These are phyloP conservation scores for Aviceda subcristata DNA, from an alignment of 2,113 vertebrate species.

Conservation along the genomic window DNA sequence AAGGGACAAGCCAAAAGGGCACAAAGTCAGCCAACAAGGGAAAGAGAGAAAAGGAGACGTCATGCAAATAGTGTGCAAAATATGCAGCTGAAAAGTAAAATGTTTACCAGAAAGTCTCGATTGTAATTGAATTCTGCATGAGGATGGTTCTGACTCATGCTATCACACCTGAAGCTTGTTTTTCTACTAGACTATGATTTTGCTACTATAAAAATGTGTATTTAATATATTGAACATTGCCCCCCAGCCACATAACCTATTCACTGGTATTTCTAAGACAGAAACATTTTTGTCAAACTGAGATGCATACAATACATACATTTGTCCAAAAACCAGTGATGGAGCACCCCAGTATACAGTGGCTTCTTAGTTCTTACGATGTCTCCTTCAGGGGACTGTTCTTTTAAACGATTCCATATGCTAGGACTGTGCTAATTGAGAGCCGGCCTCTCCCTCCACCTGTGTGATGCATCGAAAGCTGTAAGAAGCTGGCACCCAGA, in stretches of 20 bases:
- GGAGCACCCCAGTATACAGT: not conserved
- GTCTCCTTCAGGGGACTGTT: not conserved
- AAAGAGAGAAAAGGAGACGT: not conserved
- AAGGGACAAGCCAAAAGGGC: not conserved
- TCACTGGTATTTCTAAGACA: not conserved
- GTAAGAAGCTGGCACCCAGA: not conserved
- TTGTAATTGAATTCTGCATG: not conserved
- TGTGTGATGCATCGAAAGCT: not conserved
- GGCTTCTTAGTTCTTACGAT: not conserved
- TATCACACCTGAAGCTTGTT: not conserved
- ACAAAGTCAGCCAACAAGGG: conserved; percentile 22
- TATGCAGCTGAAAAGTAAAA: not conserved
- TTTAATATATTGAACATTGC: not conserved
- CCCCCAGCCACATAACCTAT: not conserved
- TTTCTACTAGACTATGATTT: not conserved
- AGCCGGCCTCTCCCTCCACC: not conserved
- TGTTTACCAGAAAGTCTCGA: not conserved
- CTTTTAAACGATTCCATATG: not conserved
- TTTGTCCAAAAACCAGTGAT: not conserved
- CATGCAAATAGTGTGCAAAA: not conserved
- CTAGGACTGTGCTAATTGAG: not conserved
- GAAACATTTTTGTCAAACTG: not conserved
- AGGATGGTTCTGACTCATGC: not conserved
- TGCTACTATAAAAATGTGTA: not conserved
- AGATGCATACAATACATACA: not conserved